Conservation (phyloP, 92 coral and sea anemone genomes). For the Heliopora coerulea region DNA sequence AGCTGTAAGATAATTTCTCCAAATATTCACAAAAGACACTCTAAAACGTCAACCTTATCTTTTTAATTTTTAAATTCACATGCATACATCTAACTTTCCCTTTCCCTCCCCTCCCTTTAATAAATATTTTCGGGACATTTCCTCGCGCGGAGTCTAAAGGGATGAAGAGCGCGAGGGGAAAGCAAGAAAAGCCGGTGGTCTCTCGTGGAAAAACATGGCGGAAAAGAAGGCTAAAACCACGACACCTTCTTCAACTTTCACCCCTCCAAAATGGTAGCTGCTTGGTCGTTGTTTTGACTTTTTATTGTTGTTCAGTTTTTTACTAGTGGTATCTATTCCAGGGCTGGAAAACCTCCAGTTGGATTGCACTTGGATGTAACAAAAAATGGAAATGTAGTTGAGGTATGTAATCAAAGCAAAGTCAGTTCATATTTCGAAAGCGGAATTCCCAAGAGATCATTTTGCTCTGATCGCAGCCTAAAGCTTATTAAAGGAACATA, state of each 20-base stretch:
- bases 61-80: too few species aligned
- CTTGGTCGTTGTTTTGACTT: not conserved
- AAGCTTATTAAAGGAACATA: too few species aligned
- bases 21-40: too few species aligned
- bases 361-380: constrained; percentile 95
- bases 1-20: too few species aligned
- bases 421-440: too few species aligned
- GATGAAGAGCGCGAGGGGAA: too few species aligned
- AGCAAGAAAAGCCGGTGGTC: constrained; percentile 7
- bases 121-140: not conserved
- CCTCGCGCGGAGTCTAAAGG: not conserved
- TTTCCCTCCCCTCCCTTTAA: not conserved
- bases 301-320: constrained; percentile 6
- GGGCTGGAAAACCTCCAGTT: constrained; percentile 97
- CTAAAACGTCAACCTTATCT: too few species aligned
- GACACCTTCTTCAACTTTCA: constrained; percentile 58
- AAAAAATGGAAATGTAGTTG: constrained; percentile 82
- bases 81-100: not conserved
- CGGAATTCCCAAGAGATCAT: too few species aligned
- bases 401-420: constrained; percentile 51
- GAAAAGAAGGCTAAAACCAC: constrained; percentile 59
- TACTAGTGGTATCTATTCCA: constrained; percentile 34
- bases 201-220: constrained; percentile 79
- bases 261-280: constrained; percentile 81
- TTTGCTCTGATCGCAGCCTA: too few species aligned